Conservation (phyloP, 1,140 invertebrate species). For the Caenorhabditis brenneri region DNA sequence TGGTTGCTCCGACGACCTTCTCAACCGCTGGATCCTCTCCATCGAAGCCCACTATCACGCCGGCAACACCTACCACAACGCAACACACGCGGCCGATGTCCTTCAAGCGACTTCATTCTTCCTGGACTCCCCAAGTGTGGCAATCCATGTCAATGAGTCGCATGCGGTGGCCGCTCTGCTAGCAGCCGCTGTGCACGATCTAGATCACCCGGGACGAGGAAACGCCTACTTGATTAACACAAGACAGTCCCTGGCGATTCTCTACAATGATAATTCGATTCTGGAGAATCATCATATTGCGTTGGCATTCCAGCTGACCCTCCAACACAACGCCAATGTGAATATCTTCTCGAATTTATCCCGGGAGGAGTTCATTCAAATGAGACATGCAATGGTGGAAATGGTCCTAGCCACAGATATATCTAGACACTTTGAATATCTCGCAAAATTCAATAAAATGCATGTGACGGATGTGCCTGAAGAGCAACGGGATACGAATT, state of each 20-base stretch:
- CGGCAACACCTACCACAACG: conserved; percentile 92
- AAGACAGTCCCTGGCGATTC: conserved; percentile 71
- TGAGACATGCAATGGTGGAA: conserved; percentile 67
- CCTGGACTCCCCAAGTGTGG: conserved; percentile 64
- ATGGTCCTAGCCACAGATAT: conserved; percentile 71
- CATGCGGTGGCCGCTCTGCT: conserved; percentile 86
- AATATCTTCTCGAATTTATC: conserved; percentile 69
- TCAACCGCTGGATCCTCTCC: conserved; percentile 72
- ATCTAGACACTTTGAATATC: conserved; percentile 68
- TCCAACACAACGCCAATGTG: conserved; percentile 70
- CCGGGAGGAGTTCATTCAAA: conserved; percentile 63
- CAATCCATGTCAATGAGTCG: conserved; percentile 62
- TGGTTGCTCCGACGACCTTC: conserved; percentile 61
- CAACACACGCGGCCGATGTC: conserved; percentile 89
- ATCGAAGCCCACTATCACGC: conserved; percentile 90
- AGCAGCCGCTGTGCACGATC: conserved; percentile 88
- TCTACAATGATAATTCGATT: conserved; percentile 78
- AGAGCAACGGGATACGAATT: conserved; percentile 67
- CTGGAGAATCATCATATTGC: conserved; percentile 95
- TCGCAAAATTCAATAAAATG: conserved; percentile 68
- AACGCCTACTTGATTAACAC: conserved; percentile 74
- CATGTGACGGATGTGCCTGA: conserved; percentile 55
- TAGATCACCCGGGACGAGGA: conserved; percentile 85
- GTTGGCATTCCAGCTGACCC: conserved; percentile 88
- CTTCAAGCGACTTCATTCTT: conserved; percentile 74